These are phyloP conservation scores for Hylomyscus alleni DNA, from an alignment of 2,797 vertebrate genomes.

Conservation along the genomic window DNA sequence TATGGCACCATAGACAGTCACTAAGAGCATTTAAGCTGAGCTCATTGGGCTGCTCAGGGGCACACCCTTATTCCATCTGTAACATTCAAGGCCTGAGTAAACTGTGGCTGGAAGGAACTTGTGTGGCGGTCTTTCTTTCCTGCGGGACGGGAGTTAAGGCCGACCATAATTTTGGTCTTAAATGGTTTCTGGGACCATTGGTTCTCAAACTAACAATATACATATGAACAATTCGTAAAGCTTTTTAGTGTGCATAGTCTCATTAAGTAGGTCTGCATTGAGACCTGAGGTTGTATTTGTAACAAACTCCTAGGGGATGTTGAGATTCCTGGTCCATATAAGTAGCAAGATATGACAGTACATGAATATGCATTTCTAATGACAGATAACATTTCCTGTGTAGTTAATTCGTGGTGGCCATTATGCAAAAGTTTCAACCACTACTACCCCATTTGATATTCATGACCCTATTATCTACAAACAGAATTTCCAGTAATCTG, in stretches of 20 bases:
- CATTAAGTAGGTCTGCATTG: background rate
- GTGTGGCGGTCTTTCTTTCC: no score
- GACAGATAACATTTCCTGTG: background rate
- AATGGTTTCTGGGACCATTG: slow-evolving; percentile 20
- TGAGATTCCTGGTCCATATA: background rate
- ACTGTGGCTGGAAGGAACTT: no score
- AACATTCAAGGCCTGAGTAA: no score
- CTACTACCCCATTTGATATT: slow-evolving; percentile 1
- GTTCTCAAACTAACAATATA: slow-evolving; percentile 16
- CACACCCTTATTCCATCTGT: no score
- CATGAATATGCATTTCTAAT: slow-evolving; percentile 4
- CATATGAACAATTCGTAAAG: background rate
- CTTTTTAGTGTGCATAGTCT: background rate
- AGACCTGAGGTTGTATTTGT: slow-evolving; percentile 28
- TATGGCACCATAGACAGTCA: no score
- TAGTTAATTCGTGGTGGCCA: background rate
- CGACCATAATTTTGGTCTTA: slow-evolving; percentile 44
- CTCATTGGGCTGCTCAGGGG: no score
- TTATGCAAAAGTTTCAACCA: slow-evolving; percentile 38
- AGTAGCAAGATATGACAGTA: slow-evolving; percentile 19
- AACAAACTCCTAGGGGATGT: background rate
- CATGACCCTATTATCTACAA: background rate
- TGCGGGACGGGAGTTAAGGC: no score
- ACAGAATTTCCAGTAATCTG: slow-evolving; percentile 13
- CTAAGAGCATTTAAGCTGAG: no score